These are phyloP conservation scores for Orchesella cincta DNA, from an alignment of 1,140 invertebrate species.

Conservation along the genomic window DNA sequence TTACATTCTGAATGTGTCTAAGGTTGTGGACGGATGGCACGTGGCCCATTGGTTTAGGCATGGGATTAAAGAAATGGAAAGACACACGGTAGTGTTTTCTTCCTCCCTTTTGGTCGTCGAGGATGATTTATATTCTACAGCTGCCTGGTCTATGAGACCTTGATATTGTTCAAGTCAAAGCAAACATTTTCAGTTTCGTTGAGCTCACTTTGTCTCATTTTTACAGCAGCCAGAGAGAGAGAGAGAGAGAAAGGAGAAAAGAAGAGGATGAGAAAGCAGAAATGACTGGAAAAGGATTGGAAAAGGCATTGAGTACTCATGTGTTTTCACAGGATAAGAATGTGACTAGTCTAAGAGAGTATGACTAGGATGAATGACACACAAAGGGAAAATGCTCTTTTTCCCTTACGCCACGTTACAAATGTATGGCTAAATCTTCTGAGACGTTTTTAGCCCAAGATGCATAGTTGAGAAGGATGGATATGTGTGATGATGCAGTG, in stretches of 20 bases:
- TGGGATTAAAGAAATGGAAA: conserved; percentile 6
- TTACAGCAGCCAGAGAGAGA: not conserved
- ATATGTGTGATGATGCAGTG: not conserved
- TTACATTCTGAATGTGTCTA: not conserved
- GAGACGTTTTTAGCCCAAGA: not conserved
- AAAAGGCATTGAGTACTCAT: not conserved
- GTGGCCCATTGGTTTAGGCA: not conserved
- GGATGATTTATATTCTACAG: conserved; percentile 1
- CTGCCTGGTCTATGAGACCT: conserved; percentile 12
- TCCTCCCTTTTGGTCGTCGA: not conserved
- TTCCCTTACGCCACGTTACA: too few relatives aligned
- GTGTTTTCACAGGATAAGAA: not conserved
- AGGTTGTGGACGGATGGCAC: conserved; percentile 2
- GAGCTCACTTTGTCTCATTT: conserved; percentile 5
- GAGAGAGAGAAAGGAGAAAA: not conserved
- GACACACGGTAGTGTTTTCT: not conserved
- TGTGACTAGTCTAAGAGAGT: not conserved
- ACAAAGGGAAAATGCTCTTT: not conserved
- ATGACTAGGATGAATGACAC: not conserved
- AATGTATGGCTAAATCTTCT: not conserved
- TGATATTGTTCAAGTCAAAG: conserved; percentile 10
- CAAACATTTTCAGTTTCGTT: conserved; percentile 10
- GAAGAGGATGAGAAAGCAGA: not conserved
- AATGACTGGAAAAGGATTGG: not conserved
- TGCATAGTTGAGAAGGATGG: too few relatives aligned